A percentile compares a stretch with the other conserved stretches of the same genome.
These are phyloP conservation scores for Characodon lateralis DNA, from an alignment of 2,797 vertebrate species.

Conservation along the genomic window DNA sequence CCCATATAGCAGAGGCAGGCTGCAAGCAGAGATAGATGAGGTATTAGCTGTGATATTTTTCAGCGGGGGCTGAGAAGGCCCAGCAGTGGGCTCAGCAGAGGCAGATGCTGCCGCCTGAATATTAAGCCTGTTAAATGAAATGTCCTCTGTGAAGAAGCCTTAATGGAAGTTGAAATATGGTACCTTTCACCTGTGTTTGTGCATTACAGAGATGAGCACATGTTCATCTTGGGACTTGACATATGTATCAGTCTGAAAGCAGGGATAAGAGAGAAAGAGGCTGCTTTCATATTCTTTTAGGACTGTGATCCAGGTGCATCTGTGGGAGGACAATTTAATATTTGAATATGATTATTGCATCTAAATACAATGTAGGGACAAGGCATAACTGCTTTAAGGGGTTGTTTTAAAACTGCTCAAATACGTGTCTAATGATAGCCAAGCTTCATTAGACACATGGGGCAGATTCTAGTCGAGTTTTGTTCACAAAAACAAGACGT, in stretches of 20 bases:
- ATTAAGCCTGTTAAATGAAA: slow-evolving; percentile 71
- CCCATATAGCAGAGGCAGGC: slow-evolving; percentile 71
- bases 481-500: background rate
- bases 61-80: slow-evolving; percentile 49
- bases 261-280: slow-evolving; percentile 28
- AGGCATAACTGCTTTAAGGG: background rate
- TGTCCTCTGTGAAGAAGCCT: slow-evolving; percentile 62
- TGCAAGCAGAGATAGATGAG: slow-evolving; percentile 72
- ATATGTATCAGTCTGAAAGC: slow-evolving; percentile 37
- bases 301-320: slow-evolving; percentile 43
- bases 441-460: slow-evolving; percentile 13
- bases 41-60: slow-evolving; percentile 74
- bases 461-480: background rate
- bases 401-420: slow-evolving; percentile 22
- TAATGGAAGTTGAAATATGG: slow-evolving; percentile 60
- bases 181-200: slow-evolving; percentile 35
- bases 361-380: slow-evolving; percentile 25
- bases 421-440: slow-evolving; percentile 10
- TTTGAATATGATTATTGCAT: slow-evolving; percentile 39
- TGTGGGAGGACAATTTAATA: slow-evolving; percentile 27
- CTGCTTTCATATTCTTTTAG: slow-evolving; percentile 44
- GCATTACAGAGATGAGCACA: slow-evolving; percentile 28
- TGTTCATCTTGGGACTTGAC: slow-evolving; percentile 31
- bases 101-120: slow-evolving; percentile 67
- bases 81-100: slow-evolving; percentile 64